Percentiles rank a stretch among this genome's conserved stretches.
These are phyloP conservation scores for Ataeniobius toweri DNA, from an alignment of 2,797 vertebrate species.

Conservation along the genomic window DNA sequence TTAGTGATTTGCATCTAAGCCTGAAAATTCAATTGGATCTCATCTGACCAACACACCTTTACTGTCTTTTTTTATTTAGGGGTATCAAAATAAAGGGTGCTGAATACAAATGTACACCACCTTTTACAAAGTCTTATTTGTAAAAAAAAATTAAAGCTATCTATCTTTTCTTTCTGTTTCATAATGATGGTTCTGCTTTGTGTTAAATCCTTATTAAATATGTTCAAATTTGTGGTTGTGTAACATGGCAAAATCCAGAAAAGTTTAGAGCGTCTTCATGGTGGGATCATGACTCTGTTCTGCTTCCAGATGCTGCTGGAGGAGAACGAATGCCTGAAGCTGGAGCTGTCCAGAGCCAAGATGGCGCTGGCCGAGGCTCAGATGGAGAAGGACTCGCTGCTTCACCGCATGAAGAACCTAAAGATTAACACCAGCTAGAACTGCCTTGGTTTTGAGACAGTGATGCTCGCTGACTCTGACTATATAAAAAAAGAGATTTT, in stretches of 20 bases:
- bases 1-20: background rate
- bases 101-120: too few species aligned
- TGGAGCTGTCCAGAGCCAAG: conserved; percentile 92
- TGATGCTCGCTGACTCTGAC: conserved; percentile 1
- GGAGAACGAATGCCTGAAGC: conserved; percentile 95
- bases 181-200: too few species aligned
- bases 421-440: conserved; percentile 81
- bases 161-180: background rate
- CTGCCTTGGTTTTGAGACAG: background rate
- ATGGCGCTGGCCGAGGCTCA: conserved; percentile 94
- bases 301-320: conserved; percentile 84
- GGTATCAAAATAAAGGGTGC: background rate
- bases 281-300: background rate
- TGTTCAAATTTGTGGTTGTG: too few species aligned
- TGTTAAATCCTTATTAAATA: too few species aligned
- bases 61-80: too few species aligned
- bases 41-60: background rate
- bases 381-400: conserved; percentile 92
- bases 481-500: background rate
- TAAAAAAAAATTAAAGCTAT: too few species aligned
- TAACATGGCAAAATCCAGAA: too few species aligned
- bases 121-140: too few species aligned
- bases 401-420: conserved; percentile 89
- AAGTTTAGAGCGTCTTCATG: background rate
- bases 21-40: background rate